A percentile compares a stretch with the other conserved stretches of the same genome.
Conservation (phyloP, 2,797 vertebrate species). For the Rachycentron canadum region DNA sequence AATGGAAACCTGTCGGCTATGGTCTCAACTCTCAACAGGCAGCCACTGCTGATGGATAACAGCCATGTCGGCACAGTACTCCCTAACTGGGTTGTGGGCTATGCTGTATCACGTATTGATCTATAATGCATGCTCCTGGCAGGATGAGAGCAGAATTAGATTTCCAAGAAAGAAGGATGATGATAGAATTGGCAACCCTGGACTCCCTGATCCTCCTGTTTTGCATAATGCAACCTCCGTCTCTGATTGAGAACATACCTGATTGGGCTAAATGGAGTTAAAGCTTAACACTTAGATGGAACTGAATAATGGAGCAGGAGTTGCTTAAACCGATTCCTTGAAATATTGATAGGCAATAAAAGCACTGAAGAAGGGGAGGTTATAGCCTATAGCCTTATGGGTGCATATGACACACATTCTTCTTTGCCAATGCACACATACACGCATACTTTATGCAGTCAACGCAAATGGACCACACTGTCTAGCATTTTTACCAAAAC, state of each 20-base stretch:
- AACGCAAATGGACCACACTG: neutral
- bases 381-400: conserved; percentile 2
- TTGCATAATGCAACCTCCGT: conserved; percentile 33
- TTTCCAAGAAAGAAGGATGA: conserved; percentile 59
- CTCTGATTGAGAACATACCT: conserved; percentile 32
- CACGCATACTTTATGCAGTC: neutral
- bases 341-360: conserved; percentile 65
- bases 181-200: conserved; percentile 51
- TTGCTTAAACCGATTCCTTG: conserved; percentile 42
- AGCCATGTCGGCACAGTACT: conserved; percentile 30
- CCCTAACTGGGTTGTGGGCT: conserved; percentile 40
- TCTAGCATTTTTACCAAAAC: neutral
- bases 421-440: neutral
- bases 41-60: conserved; percentile 34
- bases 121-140: conserved; percentile 64
- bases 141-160: conserved; percentile 49
- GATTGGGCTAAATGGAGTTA: conserved; percentile 30
- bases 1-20: conserved; percentile 23
- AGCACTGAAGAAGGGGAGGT: conserved; percentile 10
- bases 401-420: neutral
- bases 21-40: conserved; percentile 40
- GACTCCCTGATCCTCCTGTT: conserved; percentile 36
- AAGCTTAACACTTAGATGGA: conserved; percentile 32
- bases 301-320: conserved; percentile 45
- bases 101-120: conserved; percentile 63